phyloP scores from a whole-genome alignment of 2,797 vertebrate species.

The Falco biarmicus region DNA sequence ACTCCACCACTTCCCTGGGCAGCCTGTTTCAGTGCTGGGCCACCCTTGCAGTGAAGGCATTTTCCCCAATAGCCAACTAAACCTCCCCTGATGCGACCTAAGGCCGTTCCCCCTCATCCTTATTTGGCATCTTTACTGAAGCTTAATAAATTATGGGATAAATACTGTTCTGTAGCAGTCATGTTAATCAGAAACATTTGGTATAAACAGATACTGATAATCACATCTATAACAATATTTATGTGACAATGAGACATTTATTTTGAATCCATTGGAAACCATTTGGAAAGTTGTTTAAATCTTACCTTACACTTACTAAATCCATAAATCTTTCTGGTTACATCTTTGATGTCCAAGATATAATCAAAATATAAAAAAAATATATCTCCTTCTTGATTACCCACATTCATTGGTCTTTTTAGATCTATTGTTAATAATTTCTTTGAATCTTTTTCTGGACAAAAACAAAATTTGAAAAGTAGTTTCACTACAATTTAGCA shows the following conservation, averaged over 20 bases:
- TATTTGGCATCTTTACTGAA: neutral
- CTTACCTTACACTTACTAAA: slow-evolving; percentile 85
- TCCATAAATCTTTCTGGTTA: slow-evolving; percentile 82
- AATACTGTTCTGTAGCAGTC: neutral
- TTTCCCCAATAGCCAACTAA: neutral
- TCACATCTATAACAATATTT: neutral
- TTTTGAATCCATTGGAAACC: neutral
- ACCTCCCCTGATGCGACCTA: neutral
- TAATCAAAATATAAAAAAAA: slow-evolving; percentile 88
- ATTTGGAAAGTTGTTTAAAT: neutral
- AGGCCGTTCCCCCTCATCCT: neutral
- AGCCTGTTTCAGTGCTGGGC: neutral
- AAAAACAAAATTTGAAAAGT: slow-evolving; percentile 35
- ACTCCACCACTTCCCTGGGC: too few species aligned
- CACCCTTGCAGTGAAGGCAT: neutral
- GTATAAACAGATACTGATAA: neutral
- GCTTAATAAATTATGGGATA: neutral
- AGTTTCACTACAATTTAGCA: slow-evolving; percentile 9
- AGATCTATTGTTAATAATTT: slow-evolving; percentile 84
- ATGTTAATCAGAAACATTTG: neutral
- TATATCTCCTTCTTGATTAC: slow-evolving; percentile 80
- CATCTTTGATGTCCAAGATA: slow-evolving; percentile 85
- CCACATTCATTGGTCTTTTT: slow-evolving; percentile 78
- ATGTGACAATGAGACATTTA: neutral
- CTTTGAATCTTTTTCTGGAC: slow-evolving; percentile 76